Base-by-base conservation (phyloP, 2,113 vertebrate species). In the Thamnaconus septentrionalis region DNA sequence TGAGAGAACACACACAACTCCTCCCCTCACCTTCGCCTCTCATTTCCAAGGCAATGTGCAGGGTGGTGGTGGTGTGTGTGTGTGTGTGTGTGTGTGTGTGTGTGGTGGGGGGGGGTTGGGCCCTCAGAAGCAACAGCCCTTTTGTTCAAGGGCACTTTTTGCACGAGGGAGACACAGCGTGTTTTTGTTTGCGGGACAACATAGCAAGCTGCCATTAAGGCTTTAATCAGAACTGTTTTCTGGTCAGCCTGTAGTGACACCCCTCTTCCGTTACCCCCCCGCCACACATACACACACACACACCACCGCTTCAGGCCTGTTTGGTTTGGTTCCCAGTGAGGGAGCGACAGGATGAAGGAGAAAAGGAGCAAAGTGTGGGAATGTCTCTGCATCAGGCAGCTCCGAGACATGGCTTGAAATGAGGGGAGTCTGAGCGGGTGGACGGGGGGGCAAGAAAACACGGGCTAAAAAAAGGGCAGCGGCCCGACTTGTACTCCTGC, bases 361-460 rank as follows among this genome's bases (percentile, higher is more conserved):
- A 80, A 81, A 78, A 72, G 69, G 71, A 81, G 68, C 43, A 63
- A 79, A 76, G 79, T 88, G 79, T 86, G 85, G 85, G 85, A 87
- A 89, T 84, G 81, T 84, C 78, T 59, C 76, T 80, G 73, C 12
- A 76, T 73, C 61, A 72, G 82, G 80, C 80, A 73, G 82, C 81
- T 86, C 84, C 82, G 80, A 69, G 81, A 88, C 82, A 85, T 86
- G 85, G 80, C 83, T 87, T 90, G 81, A 87, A 88, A 90, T 90
- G 86, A 86, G 84, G 82, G 86, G 82, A 84, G 86, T 31, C 1
- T 31, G 18, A 31, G 18, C 1, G 18, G 18, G n/a, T n/a, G n/a
- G 18, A 2, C 18, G 18, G 18, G 18, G 18, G 18, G 18, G 18
- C 18, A 86, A 84, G 86, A 87, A 87, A 88, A 87, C 83, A 88